These are phyloP conservation scores for Porites divaricata DNA, from an alignment of 92 coral and sea anemone genomes.

Conservation along the genomic window DNA sequence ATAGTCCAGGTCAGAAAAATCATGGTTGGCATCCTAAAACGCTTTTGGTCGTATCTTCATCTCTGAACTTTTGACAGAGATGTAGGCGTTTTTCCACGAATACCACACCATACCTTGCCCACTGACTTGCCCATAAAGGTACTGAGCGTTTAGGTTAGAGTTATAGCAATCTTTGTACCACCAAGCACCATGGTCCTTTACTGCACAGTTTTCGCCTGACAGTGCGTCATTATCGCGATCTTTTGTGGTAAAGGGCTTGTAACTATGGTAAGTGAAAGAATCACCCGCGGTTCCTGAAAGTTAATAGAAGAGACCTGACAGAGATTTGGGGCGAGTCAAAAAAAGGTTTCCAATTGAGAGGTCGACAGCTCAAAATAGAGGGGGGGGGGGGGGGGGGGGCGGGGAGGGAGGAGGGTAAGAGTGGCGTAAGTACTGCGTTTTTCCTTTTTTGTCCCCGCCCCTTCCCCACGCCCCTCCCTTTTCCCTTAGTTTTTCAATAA, in stretches of 20 bases:
- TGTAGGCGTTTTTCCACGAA: constrained; percentile 4
- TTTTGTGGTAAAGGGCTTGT: constrained; percentile 12
- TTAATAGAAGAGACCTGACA: background rate
- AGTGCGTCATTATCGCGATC: constrained; percentile 23
- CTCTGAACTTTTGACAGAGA: constrained; percentile 16
- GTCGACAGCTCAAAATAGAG: too few species aligned
- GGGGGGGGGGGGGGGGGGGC: too few species aligned
- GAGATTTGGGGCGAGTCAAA: too few species aligned
- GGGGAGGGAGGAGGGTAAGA: too few species aligned
- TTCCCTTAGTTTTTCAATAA: too few species aligned
- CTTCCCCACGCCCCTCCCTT: too few species aligned
- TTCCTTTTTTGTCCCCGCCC: too few species aligned
- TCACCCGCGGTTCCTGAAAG: constrained; percentile 20
- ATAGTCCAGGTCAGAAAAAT: too few species aligned
- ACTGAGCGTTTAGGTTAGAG: constrained; percentile 15
- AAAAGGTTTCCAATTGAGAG: too few species aligned
- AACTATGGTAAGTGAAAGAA: constrained; percentile 1
- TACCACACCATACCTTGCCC: constrained; percentile 10
- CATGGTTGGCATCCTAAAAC: background rate
- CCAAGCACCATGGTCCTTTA: constrained; percentile 11
- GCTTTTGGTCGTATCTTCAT: constrained; percentile 16
- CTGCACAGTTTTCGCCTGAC: background rate
- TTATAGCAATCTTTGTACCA: constrained; percentile 16
- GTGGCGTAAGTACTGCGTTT: too few species aligned
- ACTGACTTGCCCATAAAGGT: background rate